Evolutionary conservation across 2,113 vertebrate species (phyloP).

Genomic region (Varanus komodoensis): DNA sequence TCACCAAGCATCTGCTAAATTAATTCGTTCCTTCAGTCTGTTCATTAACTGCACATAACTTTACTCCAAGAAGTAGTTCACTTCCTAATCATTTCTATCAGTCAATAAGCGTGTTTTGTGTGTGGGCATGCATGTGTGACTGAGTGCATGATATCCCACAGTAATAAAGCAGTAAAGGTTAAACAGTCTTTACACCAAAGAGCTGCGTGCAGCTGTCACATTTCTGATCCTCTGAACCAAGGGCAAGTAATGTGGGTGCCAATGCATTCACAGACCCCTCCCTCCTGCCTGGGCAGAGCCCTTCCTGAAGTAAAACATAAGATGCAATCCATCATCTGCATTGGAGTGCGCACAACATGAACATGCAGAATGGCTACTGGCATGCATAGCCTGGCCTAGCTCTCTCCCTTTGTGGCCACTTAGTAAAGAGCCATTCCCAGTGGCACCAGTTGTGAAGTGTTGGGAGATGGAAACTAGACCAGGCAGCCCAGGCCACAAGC

Average conservation of each 20-base stretch:
- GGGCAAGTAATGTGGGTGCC: too few relatives aligned
- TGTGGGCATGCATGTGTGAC: too few relatives aligned
- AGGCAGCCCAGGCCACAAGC: neutral
- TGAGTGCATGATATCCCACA: neutral
- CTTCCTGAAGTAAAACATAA: neutral
- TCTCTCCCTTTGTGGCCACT: neutral
- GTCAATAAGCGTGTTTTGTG: neutral
- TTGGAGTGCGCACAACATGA: neutral
- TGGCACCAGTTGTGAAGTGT: neutral
- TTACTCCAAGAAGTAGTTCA: neutral
- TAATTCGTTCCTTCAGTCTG: neutral
- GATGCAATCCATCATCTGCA: neutral
- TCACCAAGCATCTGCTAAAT: neutral
- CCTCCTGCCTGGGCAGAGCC: too few relatives aligned
- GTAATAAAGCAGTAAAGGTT: neutral
- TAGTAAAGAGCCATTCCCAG: neutral
- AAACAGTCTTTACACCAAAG: neutral
- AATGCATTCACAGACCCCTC: too few relatives aligned
- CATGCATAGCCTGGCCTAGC: neutral
- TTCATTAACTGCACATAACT: neutral
- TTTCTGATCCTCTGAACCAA: too few relatives aligned
- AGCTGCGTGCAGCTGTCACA: too few relatives aligned
- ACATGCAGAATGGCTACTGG: neutral
- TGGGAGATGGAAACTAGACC: neutral
- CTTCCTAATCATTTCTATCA: neutral